A percentile compares a stretch with the other conserved stretches of the same genome.
Conservation (phyloP, 2,797 vertebrate species). For the Pyrocephalus nanus region DNA sequence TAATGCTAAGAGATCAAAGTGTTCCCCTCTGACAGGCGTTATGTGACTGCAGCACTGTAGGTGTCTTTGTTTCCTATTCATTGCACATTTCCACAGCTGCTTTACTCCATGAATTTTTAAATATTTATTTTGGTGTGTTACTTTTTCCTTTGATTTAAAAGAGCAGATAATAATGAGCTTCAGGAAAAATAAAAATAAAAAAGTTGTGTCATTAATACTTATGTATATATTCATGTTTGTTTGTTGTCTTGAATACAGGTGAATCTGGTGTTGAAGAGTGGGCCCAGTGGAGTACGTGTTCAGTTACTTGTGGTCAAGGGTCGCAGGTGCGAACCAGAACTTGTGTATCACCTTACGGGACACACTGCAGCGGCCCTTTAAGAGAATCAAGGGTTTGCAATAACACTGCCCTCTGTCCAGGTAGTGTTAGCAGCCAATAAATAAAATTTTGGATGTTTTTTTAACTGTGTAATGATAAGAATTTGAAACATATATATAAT, state of each 20-base stretch:
- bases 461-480: slow-evolving; percentile 78
- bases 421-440: slow-evolving; percentile 99
- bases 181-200: background rate
- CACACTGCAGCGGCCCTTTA: slow-evolving; percentile 99
- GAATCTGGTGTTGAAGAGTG: slow-evolving; percentile 99
- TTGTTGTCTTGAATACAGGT: slow-evolving; percentile 97
- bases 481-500: slow-evolving; percentile 53
- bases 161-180: slow-evolving; percentile 26
- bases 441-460: slow-evolving; percentile 83
- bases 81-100: slow-evolving; percentile 55
- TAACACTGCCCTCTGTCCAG: slow-evolving; percentile 99
- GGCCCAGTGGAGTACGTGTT: slow-evolving; percentile 99
- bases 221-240: slow-evolving; percentile 78
- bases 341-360: slow-evolving; percentile 99
- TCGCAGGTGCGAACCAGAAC: slow-evolving; percentile 99
- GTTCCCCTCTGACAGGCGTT: background rate
- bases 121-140: slow-evolving; percentile 28
- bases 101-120: slow-evolving; percentile 56
- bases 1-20: background rate
- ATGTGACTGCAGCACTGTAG: slow-evolving; percentile 1
- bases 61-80: slow-evolving; percentile 57
- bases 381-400: slow-evolving; percentile 99
- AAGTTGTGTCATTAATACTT: slow-evolving; percentile 36
- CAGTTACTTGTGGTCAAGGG: slow-evolving; percentile 99
- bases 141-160: slow-evolving; percentile 38